Evolutionary conservation across 2,888 invertebrate species (phyloP).

Genomic region (Eupithecia subfuscata): DNA sequence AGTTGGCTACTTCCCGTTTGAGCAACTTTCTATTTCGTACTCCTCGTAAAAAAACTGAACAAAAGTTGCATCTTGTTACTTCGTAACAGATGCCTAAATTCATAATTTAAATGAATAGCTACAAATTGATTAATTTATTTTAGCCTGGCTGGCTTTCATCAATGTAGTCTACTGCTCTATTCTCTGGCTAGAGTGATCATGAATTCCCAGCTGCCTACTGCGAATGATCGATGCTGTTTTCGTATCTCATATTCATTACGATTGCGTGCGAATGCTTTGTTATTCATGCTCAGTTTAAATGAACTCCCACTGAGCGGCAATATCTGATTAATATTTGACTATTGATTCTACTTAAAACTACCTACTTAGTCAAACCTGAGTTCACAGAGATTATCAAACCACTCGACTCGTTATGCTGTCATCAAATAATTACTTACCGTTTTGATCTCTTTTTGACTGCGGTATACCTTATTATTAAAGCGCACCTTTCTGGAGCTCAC

Average conservation of each 20-base stretch:
- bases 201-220: conserved; percentile 57
- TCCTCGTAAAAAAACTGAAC: not conserved
- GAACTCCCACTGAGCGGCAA: not conserved
- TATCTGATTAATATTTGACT: not conserved
- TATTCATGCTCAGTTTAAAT: conserved; percentile 47
- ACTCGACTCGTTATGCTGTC: not conserved
- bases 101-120: not conserved
- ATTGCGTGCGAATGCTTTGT: conserved; percentile 59
- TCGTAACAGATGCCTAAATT: not conserved
- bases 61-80: not conserved
- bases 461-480: not conserved
- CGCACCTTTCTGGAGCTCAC: not conserved
- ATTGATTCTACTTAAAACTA: not conserved
- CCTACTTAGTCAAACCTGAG: not conserved
- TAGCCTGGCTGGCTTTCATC: not conserved
- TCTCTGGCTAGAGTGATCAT: conserved; percentile 45
- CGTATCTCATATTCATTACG: conserved; percentile 52
- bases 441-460: not conserved
- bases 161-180: conserved; percentile 31
- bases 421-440: not conserved
- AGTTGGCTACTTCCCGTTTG: not conserved
- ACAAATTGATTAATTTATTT: not conserved
- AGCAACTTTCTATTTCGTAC: not conserved
- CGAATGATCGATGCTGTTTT: conserved; percentile 61
- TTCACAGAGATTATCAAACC: not conserved